These are phyloP conservation scores for Diogma glabrata DNA, from an alignment of 2,888 invertebrate genomes.

Conservation along the genomic window DNA sequence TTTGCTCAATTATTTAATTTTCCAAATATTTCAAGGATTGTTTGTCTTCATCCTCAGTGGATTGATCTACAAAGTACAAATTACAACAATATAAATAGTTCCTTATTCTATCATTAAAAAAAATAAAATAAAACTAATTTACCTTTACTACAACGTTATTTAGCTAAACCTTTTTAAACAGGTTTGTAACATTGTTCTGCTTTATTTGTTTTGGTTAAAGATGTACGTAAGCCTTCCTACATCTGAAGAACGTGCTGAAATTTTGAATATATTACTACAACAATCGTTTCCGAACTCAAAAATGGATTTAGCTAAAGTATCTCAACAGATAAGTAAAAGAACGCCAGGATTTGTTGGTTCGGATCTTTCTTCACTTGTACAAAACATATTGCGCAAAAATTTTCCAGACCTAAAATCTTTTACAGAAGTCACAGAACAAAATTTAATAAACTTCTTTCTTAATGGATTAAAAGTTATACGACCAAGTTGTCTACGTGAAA, in stretches of 20 bases:
- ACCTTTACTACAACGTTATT: no score
- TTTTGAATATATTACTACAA: constrained; percentile 31
- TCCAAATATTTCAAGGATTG: no score
- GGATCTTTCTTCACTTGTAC: constrained; percentile 40
- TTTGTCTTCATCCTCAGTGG: no score
- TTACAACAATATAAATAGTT: no score
- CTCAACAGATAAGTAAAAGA: constrained; percentile 31
- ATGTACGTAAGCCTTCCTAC: constrained; percentile 39
- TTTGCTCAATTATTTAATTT: no score
- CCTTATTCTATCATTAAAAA: no score
- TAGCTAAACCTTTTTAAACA: no score
- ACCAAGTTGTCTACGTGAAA: constrained; percentile 36
- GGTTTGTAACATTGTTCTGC: no score
- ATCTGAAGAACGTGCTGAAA: constrained; percentile 34
- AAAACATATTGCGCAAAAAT: constrained; percentile 27
- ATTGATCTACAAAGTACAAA: no score
- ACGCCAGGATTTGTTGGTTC: constrained; percentile 47
- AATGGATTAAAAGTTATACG: constrained; percentile 14
- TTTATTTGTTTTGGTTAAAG: no score
- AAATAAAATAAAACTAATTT: no score
- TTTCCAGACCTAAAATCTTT: not conserved
- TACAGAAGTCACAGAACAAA: not conserved
- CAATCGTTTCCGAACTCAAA: constrained; percentile 16
- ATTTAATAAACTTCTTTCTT: not conserved
- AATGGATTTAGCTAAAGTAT: constrained; percentile 17